Evolutionary conservation across 1,140 invertebrate genomes (phyloP).

Genomic region (Lepidurus packardi): DNA sequence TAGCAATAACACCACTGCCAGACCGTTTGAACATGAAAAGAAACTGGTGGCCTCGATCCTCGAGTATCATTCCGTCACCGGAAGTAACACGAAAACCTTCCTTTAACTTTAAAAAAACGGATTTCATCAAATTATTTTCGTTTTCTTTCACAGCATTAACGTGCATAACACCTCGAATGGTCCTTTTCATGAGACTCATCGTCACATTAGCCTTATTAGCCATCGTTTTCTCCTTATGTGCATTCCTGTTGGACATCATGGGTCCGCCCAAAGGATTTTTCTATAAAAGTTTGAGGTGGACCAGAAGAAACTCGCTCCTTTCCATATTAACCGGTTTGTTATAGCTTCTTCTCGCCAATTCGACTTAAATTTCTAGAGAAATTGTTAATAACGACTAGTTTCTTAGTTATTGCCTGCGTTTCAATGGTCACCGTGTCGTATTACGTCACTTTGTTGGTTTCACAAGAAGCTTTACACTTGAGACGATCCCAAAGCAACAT

Average conservation of each 20-base stretch:
- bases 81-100: conserved; percentile 30
- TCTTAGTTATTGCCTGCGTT: conserved; percentile 49
- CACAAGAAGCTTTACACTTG: conserved; percentile 45
- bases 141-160: conserved; percentile 46
- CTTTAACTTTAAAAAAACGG: conserved; percentile 24
- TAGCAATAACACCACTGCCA: not conserved
- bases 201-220: conserved; percentile 52
- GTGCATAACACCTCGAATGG: conserved; percentile 49
- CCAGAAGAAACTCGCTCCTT: not conserved
- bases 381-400: not conserved
- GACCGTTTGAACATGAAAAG: conserved; percentile 17
- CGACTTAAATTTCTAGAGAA: not conserved
- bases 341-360: not conserved
- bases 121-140: conserved; percentile 27
- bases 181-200: conserved; percentile 50
- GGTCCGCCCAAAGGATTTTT: conserved; percentile 45
- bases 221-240: conserved; percentile 49
- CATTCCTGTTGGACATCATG: conserved; percentile 50
- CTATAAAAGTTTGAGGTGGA: not conserved
- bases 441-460: conserved; percentile 49
- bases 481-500: conserved; percentile 43
- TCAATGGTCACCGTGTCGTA: conserved; percentile 52
- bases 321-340: not conserved
- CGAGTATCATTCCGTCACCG: conserved; percentile 34
- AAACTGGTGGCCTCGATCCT: conserved; percentile 23